A percentile compares a stretch with the other conserved stretches of the same genome.
Conservation (phyloP, 2,888 invertebrate species). For the Dastarcus helophoroides region DNA sequence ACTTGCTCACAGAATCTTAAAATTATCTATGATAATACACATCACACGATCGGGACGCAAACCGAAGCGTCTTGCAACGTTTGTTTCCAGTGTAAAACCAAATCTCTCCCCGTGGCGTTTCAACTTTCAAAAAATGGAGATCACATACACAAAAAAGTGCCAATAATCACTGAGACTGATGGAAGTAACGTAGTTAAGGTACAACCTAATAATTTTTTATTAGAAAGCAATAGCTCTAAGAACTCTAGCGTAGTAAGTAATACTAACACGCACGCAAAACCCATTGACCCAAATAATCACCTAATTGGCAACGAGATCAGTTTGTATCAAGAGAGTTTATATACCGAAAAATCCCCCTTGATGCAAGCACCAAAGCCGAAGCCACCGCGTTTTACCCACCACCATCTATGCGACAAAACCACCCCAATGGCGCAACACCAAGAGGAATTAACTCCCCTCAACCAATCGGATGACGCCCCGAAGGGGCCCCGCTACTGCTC, state of each 20-base stretch:
- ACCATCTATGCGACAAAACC: too few relatives aligned
- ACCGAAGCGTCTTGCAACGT: slow-evolving; percentile 46
- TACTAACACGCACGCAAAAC: slow-evolving; percentile 9
- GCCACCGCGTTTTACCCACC: too few relatives aligned
- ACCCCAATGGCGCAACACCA: slow-evolving; percentile 9
- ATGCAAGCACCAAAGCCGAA: too few relatives aligned
- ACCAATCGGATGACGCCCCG: too few relatives aligned
- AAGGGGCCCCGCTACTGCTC: slow-evolving; percentile 65
- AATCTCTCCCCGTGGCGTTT: slow-evolving; percentile 2
- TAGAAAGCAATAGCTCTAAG: slow-evolving; percentile 13
- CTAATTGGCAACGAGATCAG: slow-evolving; percentile 10
- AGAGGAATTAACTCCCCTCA: too few relatives aligned
- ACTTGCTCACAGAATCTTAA: slow-evolving; percentile 49
- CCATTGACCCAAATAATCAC: slow-evolving; percentile 8
- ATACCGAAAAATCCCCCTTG: too few relatives aligned
- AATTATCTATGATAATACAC: slow-evolving; percentile 44
- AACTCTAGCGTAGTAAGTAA: slow-evolving; percentile 16
- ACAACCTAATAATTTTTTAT: slow-evolving; percentile 34
- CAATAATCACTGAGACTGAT: slow-evolving; percentile 10
- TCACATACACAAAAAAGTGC: slow-evolving; percentile 7
- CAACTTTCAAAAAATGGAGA: slow-evolving; percentile 7
- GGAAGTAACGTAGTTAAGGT: slow-evolving; percentile 29
- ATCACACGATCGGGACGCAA: slow-evolving; percentile 53
- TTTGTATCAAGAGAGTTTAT: slow-evolving; percentile 9
- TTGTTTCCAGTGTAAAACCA: slow-evolving; percentile 5